These are phyloP conservation scores for Microcebus griseorufus DNA, from an alignment of 2,113 vertebrate genomes.

Conservation along the genomic window DNA sequence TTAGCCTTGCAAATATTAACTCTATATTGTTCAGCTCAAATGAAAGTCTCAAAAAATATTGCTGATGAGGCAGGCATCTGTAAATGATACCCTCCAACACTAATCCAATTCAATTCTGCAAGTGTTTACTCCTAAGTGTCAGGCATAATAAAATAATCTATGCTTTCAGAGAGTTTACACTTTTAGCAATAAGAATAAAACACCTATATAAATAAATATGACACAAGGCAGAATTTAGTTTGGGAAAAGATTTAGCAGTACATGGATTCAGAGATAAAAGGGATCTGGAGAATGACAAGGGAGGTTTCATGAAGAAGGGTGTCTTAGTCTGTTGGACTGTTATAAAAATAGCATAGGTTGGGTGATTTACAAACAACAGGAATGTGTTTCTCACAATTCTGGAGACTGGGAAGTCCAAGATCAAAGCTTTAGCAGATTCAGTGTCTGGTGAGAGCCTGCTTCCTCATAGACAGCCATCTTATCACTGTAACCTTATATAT, in stretches of 20 bases:
- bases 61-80: not conserved
- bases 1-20: conserved; percentile 77
- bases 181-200: conserved; percentile 27
- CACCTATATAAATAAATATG: not conserved
- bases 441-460: not conserved
- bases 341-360: not conserved
- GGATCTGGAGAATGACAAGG: conserved; percentile 46
- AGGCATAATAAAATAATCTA: not conserved
- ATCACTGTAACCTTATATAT: not conserved
- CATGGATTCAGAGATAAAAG: conserved; percentile 64
- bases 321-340: not conserved
- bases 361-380: not conserved
- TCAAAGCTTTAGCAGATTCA: not conserved
- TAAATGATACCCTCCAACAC: not conserved
- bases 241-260: not conserved
- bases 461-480: not conserved
- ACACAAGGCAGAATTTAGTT: conserved; percentile 36
- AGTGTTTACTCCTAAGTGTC: not conserved
- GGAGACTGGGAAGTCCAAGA: not conserved
- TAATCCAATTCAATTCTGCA: not conserved
- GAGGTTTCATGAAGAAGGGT: conserved; percentile 28
- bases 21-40: conserved; percentile 71
- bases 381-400: not conserved
- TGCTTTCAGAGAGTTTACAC: not conserved
- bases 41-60: conserved; percentile 55